A percentile compares a stretch with the other conserved stretches of the same genome.
phyloP scores from a whole-genome alignment of 2,888 invertebrate genomes.

The Enchytraeus crypticus region DNA sequence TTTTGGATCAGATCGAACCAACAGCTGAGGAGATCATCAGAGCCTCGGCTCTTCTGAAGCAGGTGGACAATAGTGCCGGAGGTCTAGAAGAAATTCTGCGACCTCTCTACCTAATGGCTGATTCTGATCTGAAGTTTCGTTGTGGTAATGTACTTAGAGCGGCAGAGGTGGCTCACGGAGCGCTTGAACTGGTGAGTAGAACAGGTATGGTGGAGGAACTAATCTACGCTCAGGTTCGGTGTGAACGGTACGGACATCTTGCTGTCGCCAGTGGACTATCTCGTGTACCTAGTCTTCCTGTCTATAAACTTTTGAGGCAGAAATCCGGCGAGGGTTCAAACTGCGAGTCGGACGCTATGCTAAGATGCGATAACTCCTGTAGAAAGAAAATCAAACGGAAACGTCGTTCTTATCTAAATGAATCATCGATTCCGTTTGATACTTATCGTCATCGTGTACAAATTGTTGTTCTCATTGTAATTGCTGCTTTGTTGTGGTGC shows the following conservation, averaged over 20 bases:
- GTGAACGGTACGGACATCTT: background rate
- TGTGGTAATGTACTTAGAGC: background rate
- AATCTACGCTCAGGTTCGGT: background rate
- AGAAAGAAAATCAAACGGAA: too few species aligned
- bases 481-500: too few species aligned
- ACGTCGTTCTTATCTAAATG: too few species aligned
- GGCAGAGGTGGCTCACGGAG: constrained; percentile 1
- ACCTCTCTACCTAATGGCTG: constrained; percentile 1
- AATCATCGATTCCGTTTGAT: too few species aligned
- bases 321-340: too few species aligned
- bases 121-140: background rate
- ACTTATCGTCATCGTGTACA: too few species aligned
- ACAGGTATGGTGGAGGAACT: background rate
- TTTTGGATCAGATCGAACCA: background rate
- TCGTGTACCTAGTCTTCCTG: too few species aligned
- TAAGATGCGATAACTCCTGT: too few species aligned
- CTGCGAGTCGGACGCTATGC: too few species aligned
- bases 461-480: too few species aligned
- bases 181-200: background rate
- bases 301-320: too few species aligned
- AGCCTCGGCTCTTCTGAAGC: background rate
- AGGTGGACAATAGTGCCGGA: background rate
- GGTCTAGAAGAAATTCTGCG: background rate
- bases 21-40: background rate
- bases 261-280: too few species aligned